Conservation (phyloP, 1,140 invertebrate species). For the Elymnias hypermnestra region DNA sequence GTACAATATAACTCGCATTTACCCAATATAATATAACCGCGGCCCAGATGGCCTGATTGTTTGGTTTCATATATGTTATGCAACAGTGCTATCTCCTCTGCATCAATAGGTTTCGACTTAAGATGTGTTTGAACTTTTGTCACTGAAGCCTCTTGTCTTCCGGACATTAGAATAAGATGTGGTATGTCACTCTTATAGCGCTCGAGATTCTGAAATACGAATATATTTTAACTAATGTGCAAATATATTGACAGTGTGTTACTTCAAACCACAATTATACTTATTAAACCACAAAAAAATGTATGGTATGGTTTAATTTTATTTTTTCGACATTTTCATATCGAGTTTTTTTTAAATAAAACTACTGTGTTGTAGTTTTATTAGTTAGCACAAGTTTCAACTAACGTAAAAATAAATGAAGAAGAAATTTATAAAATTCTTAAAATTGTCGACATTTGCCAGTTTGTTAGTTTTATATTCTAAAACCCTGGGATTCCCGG, state of each 20-base stretch:
- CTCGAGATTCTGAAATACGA: conserved; percentile 21
- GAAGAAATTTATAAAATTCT: no score
- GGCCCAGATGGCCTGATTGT: conserved; percentile 78
- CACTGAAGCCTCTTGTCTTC: conserved; percentile 33
- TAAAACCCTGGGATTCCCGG: no score
- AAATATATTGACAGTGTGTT: not conserved
- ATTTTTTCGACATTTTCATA: no score
- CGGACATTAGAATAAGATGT: conserved; percentile 29
- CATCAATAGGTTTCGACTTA: conserved; percentile 62
- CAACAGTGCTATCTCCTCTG: conserved; percentile 76
- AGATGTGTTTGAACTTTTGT: conserved; percentile 33
- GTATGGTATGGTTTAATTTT: no score
- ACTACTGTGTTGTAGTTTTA: no score
- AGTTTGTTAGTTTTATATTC: no score
- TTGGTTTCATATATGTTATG: conserved; percentile 74
- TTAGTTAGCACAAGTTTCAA: no score
- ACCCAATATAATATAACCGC: conserved; percentile 77
- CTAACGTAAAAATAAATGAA: no score
- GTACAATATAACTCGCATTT: not conserved
- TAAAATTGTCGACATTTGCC: no score
- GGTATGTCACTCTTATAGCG: conserved; percentile 32
- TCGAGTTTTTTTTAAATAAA: no score
- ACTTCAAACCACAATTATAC: no score
- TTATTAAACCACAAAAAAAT: no score
- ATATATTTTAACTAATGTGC: not conserved